phyloP scores from a whole-genome alignment of 2,797 vertebrate species.

The Zonotrichia albicollis region DNA sequence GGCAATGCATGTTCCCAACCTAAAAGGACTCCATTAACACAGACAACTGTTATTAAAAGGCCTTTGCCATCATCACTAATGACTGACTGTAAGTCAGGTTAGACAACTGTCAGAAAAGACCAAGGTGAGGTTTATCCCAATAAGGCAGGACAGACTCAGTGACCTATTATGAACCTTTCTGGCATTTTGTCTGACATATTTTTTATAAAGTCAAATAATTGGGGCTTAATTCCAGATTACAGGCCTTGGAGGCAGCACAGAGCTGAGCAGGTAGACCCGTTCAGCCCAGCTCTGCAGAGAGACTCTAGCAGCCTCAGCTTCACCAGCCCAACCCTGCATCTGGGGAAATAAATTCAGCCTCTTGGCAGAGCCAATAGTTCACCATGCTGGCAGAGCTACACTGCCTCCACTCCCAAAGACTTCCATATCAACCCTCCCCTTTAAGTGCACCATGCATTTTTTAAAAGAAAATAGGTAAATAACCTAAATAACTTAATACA shows the following conservation, averaged over 20 bases:
- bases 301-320: neutral
- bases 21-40: neutral
- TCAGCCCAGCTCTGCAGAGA: neutral
- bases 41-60: neutral
- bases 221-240: neutral
- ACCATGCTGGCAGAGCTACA: neutral
- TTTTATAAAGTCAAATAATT: neutral
- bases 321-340: neutral
- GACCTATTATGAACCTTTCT: neutral
- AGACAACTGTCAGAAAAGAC: neutral
- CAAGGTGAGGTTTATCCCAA: neutral
- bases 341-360: neutral
- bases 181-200: neutral
- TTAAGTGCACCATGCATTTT: neutral
- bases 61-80: neutral
- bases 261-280: neutral
- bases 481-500: neutral
- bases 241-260: neutral
- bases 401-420: neutral
- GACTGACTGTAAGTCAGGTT: neutral
- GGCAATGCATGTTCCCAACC: neutral
- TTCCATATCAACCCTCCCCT: neutral
- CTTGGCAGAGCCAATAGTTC: neutral
- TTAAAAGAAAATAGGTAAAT: neutral
- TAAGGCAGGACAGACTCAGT: rapidly evolving